Conservation (phyloP, 2,888 invertebrate species). For the Scrobipalpa atriplicella region DNA sequence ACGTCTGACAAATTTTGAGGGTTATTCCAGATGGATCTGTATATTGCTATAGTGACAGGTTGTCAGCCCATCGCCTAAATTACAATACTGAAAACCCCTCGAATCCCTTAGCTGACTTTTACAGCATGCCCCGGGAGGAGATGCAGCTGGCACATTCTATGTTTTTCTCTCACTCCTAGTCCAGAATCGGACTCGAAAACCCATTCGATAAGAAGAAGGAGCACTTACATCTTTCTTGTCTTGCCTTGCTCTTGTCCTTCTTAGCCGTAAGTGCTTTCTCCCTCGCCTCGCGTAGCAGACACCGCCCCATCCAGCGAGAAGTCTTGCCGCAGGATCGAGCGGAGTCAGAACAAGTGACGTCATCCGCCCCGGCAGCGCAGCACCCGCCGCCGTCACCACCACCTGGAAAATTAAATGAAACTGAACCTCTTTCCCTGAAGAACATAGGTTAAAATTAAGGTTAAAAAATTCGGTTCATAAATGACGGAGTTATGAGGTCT, state of each 20-base stretch:
- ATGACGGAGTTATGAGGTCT: no score
- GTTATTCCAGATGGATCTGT: no score
- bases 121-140: no score
- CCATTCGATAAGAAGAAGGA: not conserved
- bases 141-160: no score
- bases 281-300: conserved; percentile 68
- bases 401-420: not conserved
- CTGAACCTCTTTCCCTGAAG: not conserved
- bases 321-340: conserved; percentile 49
- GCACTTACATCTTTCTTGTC: conserved; percentile 34
- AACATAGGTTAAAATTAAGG: not conserved
- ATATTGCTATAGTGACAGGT: no score
- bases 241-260: conserved; percentile 71
- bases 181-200: no score
- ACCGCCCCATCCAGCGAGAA: conserved; percentile 75
- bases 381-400: conserved; percentile 46
- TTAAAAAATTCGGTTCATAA: no score
- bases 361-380: conserved; percentile 44
- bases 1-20: no score
- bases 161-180: no score
- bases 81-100: no score
- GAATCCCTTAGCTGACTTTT: no score
- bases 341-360: conserved; percentile 38
- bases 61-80: no score
- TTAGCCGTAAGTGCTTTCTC: conserved; percentile 60